These are phyloP conservation scores for Drosophila triauraria DNA, from an alignment of 1,140 invertebrate genomes.

Conservation along the genomic window DNA sequence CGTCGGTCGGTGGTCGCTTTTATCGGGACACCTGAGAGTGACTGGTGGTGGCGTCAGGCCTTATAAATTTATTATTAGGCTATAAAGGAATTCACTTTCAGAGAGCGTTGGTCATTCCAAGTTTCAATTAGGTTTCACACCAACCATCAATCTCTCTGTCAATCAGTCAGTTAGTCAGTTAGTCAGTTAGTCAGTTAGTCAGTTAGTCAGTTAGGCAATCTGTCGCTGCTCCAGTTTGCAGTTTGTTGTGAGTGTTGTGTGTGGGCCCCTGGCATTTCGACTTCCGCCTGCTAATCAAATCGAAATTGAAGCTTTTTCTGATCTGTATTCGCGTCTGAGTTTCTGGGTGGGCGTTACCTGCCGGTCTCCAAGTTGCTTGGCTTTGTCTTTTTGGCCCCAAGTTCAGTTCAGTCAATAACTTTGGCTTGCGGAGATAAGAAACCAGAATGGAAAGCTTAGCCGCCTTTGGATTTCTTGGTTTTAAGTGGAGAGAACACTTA, in stretches of 20 bases:
- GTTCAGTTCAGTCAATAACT: conserved; percentile 25
- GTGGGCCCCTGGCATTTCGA: conserved; percentile 46
- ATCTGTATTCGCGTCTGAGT: conserved; percentile 25
- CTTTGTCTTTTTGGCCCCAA: conserved; percentile 43
- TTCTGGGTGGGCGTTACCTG: conserved; percentile 54
- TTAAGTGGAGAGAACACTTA: conserved; percentile 10
- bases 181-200: conserved; percentile 23
- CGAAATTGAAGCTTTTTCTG: conserved; percentile 49
- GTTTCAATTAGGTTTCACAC: conserved; percentile 12
- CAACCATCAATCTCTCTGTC: conserved; percentile 21
- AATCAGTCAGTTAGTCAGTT: conserved; percentile 17
- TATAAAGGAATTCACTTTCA: conserved; percentile 26
- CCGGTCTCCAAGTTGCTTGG: conserved; percentile 71
- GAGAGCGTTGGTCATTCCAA: neutral
- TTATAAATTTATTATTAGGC: conserved; percentile 32
- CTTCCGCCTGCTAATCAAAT: conserved; percentile 80
- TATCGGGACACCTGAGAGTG: conserved; percentile 34
- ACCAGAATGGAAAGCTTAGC: conserved; percentile 42
- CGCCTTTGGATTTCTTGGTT: conserved; percentile 20
- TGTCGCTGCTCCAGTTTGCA: conserved; percentile 31
- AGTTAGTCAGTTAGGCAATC: conserved; percentile 22
- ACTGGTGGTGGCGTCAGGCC: neutral
- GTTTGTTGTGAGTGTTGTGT: conserved; percentile 44
- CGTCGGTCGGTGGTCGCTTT: neutral
- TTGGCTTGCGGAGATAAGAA: conserved; percentile 25